Evolutionary conservation across 2,113 vertebrate genomes (phyloP).

Genomic region (Myiagra hebetior): DNA sequence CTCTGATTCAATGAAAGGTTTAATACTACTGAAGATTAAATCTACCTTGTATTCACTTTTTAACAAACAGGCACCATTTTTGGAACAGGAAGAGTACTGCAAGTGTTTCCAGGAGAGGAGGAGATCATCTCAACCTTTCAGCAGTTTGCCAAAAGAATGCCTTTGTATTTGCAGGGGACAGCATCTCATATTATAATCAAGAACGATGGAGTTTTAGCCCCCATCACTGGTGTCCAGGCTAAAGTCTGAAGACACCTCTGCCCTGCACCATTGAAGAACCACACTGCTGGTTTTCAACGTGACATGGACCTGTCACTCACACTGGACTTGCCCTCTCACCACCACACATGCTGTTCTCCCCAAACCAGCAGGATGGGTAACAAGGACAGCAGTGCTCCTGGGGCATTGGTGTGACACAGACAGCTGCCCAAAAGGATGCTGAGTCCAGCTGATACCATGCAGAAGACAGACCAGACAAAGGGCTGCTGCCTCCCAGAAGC

Average conservation of each 20-base stretch:
- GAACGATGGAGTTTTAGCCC: not conserved
- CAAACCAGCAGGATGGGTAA: fast-evolving
- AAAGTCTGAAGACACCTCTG: not conserved
- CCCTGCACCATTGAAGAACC: not conserved
- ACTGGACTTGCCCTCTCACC: fast-evolving
- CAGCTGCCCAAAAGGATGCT: not conserved
- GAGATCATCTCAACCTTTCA: not conserved
- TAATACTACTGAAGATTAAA: not conserved
- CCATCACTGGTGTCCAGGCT: not conserved
- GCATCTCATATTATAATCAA: not conserved
- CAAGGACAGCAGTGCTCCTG: not conserved
- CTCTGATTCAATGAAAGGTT: not conserved
- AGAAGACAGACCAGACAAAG: not conserved
- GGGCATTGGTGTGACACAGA: fast-evolving
- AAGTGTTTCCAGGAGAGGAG: not conserved
- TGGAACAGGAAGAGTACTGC: not conserved
- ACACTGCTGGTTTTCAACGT: not conserved
- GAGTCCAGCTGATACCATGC: fast-evolving
- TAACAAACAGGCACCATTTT: not conserved
- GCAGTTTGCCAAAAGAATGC: not conserved
- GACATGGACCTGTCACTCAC: not conserved
- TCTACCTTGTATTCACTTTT: not conserved
- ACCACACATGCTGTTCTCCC: not conserved
- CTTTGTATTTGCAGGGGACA: not conserved
- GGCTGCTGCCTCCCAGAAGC: not conserved